Evolutionary conservation across 2,888 invertebrate species (phyloP).

Genomic region (Drosophila fulvimacula): DNA sequence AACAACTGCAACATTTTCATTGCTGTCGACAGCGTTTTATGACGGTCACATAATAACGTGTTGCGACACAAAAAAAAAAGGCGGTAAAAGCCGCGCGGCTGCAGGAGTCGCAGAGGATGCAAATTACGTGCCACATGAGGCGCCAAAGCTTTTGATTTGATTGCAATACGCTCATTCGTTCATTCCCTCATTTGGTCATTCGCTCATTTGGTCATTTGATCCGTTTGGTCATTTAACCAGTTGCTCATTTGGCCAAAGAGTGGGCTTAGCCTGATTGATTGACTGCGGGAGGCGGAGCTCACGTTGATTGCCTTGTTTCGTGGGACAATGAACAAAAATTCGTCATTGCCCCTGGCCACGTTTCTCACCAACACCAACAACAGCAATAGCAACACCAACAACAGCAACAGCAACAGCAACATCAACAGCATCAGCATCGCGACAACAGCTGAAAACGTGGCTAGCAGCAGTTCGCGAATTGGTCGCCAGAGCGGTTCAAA

Average conservation of each 20-base stretch:
- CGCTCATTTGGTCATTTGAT: constrained; percentile 13
- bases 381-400: constrained; percentile 26
- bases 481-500: constrained; percentile 35
- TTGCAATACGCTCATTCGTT: constrained; percentile 50
- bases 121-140: constrained; percentile 70
- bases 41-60: constrained; percentile 74
- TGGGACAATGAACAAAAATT: constrained; percentile 82
- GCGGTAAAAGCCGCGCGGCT: constrained; percentile 34
- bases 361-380: constrained; percentile 64
- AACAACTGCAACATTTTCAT: constrained; percentile 41
- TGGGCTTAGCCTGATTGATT: constrained; percentile 48
- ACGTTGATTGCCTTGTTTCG: constrained; percentile 11
- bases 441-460: constrained; percentile 20
- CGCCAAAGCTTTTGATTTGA: constrained; percentile 71
- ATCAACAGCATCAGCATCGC: constrained; percentile 21
- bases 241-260: constrained; percentile 11
- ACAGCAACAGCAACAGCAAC: constrained; percentile 27
- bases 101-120: constrained; percentile 49
- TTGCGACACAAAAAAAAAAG: constrained; percentile 37
- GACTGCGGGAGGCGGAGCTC: constrained; percentile 11
- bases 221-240: constrained; percentile 17
- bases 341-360: constrained; percentile 82
- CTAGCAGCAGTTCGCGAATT: constrained; percentile 29
- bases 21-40: constrained; percentile 68
- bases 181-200: constrained; percentile 17